Percentiles rank a stretch among this genome's conserved stretches.
These are phyloP conservation scores for Notarius lentiginosus DNA, from an alignment of 2,113 vertebrate genomes.

Conservation along the genomic window DNA sequence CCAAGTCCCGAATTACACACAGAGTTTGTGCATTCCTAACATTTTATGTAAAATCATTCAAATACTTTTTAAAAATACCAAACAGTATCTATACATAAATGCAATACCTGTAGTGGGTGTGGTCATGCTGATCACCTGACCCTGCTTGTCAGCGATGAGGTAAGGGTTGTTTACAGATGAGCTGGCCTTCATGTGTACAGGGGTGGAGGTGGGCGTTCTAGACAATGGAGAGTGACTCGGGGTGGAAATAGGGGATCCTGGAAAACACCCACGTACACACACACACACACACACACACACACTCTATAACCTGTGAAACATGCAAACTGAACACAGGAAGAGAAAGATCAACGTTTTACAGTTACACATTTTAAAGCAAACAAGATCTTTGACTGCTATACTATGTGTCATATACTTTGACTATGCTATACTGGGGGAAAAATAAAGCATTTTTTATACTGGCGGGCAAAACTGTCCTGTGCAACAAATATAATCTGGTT, in stretches of 20 bases:
- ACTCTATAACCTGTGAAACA: background rate
- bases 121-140: slow-evolving; percentile 80
- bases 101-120: slow-evolving; percentile 72
- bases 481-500: background rate
- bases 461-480: background rate
- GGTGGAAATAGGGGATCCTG: slow-evolving; percentile 96
- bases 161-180: slow-evolving; percentile 85
- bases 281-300: background rate
- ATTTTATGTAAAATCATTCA: background rate
- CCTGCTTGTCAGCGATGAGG: slow-evolving; percentile 87
- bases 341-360: background rate
- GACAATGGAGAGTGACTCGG: slow-evolving; percentile 94
- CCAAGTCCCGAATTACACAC: background rate
- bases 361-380: background rate
- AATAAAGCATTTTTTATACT: background rate
- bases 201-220: slow-evolving; percentile 87
- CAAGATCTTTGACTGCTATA: background rate
- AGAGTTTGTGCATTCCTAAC: background rate
- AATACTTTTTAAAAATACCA: background rate
- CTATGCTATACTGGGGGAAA: background rate
- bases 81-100: background rate
- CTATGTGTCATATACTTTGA: too few species aligned
- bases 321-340: background rate
- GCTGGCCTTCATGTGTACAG: slow-evolving; percentile 87
- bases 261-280: slow-evolving; percentile 18